A percentile compares a stretch with the other conserved stretches of the same genome.
Conservation (phyloP, 2,113 vertebrate species). For the Stictonetta naevosa region DNA sequence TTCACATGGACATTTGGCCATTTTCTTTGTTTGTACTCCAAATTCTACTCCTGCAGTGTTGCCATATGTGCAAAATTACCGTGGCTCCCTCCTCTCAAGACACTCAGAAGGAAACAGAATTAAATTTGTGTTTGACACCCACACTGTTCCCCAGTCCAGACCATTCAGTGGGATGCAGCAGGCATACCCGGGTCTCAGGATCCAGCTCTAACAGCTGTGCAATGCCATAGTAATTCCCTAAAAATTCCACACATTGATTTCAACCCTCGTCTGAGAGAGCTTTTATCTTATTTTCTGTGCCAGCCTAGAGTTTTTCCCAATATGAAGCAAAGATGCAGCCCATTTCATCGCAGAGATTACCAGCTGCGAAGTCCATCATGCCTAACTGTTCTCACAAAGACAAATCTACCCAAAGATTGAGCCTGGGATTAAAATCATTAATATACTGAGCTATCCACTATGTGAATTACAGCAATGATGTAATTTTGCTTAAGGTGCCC, state of each 20-base stretch:
- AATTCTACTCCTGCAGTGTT: background rate
- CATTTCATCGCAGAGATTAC: background rate
- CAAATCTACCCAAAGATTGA: slow-evolving; percentile 22
- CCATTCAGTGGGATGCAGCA: background rate
- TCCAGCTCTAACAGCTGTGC: background rate
- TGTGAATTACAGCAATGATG: slow-evolving; percentile 2
- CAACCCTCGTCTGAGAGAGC: background rate
- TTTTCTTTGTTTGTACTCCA: background rate
- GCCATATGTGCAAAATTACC: background rate
- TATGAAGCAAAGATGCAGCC: background rate
- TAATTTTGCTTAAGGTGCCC: slow-evolving; percentile 50
- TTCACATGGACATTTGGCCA: background rate
- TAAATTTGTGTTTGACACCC: background rate
- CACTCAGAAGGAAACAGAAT: background rate
- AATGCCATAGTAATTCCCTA: background rate
- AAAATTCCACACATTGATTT: background rate
- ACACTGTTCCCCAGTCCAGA: background rate
- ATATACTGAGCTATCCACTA: background rate
- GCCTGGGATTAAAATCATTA: slow-evolving; percentile 25
- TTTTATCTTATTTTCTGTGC: background rate
- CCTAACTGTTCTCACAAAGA: background rate
- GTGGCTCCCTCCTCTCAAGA: background rate
- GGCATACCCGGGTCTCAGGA: background rate
- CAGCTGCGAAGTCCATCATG: background rate
- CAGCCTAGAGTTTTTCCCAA: background rate